Evolutionary conservation across 2,888 invertebrate species (phyloP), one percentile per base, ranked within the genome.

Genomic region (Endotricha flammealis): DNA sequence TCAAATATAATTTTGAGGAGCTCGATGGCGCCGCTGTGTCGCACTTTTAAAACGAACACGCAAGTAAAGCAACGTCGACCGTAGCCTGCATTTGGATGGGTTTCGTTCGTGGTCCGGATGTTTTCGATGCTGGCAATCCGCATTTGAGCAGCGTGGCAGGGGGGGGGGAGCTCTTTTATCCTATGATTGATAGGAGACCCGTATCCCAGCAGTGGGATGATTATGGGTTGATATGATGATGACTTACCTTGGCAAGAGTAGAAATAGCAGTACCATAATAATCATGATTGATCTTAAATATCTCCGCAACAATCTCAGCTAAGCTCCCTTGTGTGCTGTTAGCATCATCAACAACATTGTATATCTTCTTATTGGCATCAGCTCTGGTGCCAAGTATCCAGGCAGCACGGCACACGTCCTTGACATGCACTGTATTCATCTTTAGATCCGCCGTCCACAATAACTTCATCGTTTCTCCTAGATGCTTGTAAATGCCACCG

Each of bases 381-480:
- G 83, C 74, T 31, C 64, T 69, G 11, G 63, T 73, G n/a, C 88
- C 88, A 12, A 96, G 82, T 46, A 91, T 89, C 93, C 95, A 95
- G 42, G 94, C 88, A 1, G 95, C 96, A 36, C 91, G 88, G 63
- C 92, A 94, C n/a, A 95, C 88, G 78, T 97, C 97, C 11, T 81
- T 71, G 0, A 96, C 95, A 70, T 97, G 95, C 12, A 97, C 91
- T 0, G 97, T 97, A 78, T 96, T 95, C 83, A 95, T 90, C 63
- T 91, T 91, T 48, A 97, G 88, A 41, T 94, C 91, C 7, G 92
- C 91, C 24, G 93, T 94, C 96, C 97, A 97, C 12, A 97, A 85
- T 20, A 97, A 87, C 75, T 96, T 95, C 96, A 97, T 96, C 46
- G 94, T 94, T 77, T 97, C 95, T 22, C 92, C 91, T 16, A 96